Evolutionary conservation across 2,113 vertebrate species (phyloP), one percentile per base, ranked within the genome.

Genomic region (Murina feae): DNA sequence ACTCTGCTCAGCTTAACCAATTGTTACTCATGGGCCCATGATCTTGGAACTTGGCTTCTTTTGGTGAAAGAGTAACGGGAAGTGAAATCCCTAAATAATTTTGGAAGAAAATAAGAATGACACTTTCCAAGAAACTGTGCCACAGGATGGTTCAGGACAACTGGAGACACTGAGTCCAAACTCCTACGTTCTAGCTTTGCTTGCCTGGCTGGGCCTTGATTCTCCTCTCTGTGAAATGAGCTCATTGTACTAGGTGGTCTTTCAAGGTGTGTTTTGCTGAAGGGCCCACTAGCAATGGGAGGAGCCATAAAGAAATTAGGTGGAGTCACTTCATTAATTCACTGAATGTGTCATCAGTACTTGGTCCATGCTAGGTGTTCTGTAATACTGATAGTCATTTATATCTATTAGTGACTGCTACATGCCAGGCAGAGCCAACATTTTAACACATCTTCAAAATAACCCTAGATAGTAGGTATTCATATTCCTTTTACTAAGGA

Each of bases 1-100:
- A 96, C 95, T 96, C 78, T 96, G 95, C 78, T 86, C 93, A 66
- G 84, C 21, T 88, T 37, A 47, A 39, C 9, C 16, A 84, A 58
- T 16, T 28, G 35, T 58, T 89, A 79, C n/a, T 89, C 49, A 12
- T 35, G 53, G 58, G 51, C 28, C 39, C 65, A 74, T 82, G 49
- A 28, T 69, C 53, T 42, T 0, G 14, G 20, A 47, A 85, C 58
- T 39, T 83, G 44, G 44, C 49, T 65, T 94, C 44, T 80, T 71
- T 75, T 85, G 51, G 21, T 76, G 39, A 91, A 93, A 91, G 39
- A 91, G n/a, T 5, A 53, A 83, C 30, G 32, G 71, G 32, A 89
- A 85, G 37, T 42, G 47, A 86, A 80, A 89, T 83, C 42, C 69
- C 63, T 90, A 90, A 85, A 88, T 76, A 75, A 90, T 35, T 32